Conservation (phyloP, 2,888 invertebrate species). For the Apamea crenata region DNA sequence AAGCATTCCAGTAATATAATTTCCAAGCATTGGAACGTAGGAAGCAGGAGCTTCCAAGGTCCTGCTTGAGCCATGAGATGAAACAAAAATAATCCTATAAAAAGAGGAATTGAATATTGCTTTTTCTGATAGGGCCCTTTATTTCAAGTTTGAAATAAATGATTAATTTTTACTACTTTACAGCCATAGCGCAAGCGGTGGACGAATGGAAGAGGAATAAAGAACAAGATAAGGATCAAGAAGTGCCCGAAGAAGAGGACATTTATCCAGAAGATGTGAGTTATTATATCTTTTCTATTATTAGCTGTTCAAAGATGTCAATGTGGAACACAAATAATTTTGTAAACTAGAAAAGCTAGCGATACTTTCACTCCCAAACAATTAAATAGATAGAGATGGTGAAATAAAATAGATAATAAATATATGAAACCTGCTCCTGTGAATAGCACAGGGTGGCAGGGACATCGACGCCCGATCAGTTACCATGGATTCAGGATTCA, state of each 20-base stretch:
- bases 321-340: not conserved
- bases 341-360: not conserved
- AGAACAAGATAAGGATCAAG: slow-evolving; percentile 88
- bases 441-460: not conserved
- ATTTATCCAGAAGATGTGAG: slow-evolving; percentile 92
- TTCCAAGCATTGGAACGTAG: not conserved
- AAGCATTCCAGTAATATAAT: too few species aligned
- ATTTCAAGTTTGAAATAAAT: not conserved
- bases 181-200: slow-evolving; percentile 89
- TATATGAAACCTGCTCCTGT: not conserved
- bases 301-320: not conserved
- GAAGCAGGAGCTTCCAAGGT: not conserved
- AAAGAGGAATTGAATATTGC: not conserved
- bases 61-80: not conserved
- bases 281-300: slow-evolving; percentile 42
- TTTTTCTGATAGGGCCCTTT: not conserved
- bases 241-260: slow-evolving; percentile 93
- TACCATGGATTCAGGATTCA: too few species aligned
- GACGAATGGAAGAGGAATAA: slow-evolving; percentile 93
- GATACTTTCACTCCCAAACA: not conserved
- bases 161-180: slow-evolving; percentile 31
- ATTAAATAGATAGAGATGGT: not conserved
- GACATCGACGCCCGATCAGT: too few species aligned
- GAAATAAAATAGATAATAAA: not conserved
- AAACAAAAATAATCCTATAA: not conserved